Percentiles rank a stretch among this genome's conserved stretches.
phyloP scores from a whole-genome alignment of 2,888 invertebrate species.

The Trilocha varians region DNA sequence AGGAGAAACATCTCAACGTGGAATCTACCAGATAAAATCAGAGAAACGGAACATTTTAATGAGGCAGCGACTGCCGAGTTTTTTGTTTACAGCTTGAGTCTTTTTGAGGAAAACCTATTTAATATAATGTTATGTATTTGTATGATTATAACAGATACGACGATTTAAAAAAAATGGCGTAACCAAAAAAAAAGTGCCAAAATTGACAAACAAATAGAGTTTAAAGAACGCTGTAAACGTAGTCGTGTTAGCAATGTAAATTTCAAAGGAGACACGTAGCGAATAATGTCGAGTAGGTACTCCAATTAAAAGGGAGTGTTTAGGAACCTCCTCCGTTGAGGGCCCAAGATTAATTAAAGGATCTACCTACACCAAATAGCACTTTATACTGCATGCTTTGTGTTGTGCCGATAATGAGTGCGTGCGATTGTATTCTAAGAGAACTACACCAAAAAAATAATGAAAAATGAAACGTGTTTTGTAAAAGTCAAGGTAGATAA shows the following conservation, averaged over 20 bases:
- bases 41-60: slow-evolving; percentile 70
- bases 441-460: neutral
- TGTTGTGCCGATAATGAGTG: neutral
- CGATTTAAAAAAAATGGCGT: slow-evolving; percentile 5
- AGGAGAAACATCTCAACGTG: slow-evolving; percentile 34
- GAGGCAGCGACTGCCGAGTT: slow-evolving; percentile 44
- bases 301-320: slow-evolving; percentile 66
- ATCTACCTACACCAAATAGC: slow-evolving; percentile 3
- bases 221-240: slow-evolving; percentile 22
- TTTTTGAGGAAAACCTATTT: slow-evolving; percentile 11
- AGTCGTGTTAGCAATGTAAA: slow-evolving; percentile 44
- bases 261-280: slow-evolving; percentile 55
- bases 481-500: too few species aligned
- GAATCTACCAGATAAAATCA: slow-evolving; percentile 54
- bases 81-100: slow-evolving; percentile 5
- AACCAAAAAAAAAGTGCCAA: slow-evolving; percentile 9
- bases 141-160: neutral
- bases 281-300: slow-evolving; percentile 53
- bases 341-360: slow-evolving; percentile 49
- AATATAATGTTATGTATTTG: too few species aligned
- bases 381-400: neutral
- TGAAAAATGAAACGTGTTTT: neutral
- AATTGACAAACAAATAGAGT: slow-evolving; percentile 7
- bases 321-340: slow-evolving; percentile 31
- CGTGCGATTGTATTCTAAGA: neutral